Conservation (phyloP, 2,113 vertebrate genomes). For the Amphilophus citrinellus region DNA sequence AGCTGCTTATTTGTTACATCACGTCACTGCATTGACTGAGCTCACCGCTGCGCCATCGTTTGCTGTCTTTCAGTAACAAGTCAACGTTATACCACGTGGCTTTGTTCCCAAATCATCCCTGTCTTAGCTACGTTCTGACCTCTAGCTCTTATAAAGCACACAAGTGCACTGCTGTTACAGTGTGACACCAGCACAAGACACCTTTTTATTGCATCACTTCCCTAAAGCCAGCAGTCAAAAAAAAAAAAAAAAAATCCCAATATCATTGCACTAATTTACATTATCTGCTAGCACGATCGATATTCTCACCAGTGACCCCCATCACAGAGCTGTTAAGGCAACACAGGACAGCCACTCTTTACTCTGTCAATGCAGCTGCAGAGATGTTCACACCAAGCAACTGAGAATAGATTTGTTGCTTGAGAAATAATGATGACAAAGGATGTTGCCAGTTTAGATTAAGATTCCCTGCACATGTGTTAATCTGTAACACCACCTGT, state of each 20-base stretch:
- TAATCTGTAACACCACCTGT: neutral
- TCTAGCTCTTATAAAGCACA: neutral
- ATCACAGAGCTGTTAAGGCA: neutral
- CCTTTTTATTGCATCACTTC: constrained; percentile 17
- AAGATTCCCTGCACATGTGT: neutral
- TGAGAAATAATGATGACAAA: neutral
- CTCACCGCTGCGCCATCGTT: constrained; percentile 11
- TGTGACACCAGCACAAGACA: neutral
- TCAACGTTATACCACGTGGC: constrained; percentile 1
- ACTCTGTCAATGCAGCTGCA: neutral
- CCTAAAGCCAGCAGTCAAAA: neutral
- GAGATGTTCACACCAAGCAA: neutral
- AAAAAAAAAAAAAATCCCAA: neutral
- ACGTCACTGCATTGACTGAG: neutral
- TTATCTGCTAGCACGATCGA: neutral
- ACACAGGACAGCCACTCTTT: neutral
- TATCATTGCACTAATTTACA: neutral
- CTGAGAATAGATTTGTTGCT: neutral
- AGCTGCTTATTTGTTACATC: neutral
- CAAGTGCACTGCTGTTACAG: neutral
- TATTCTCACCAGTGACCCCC: neutral
- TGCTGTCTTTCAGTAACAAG: neutral
- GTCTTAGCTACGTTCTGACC: constrained; percentile 16
- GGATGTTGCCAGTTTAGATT: neutral
- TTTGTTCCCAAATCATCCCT: constrained; percentile 24